Base-by-base conservation (phyloP, 2,113 vertebrate species). In the Oreochromis spilurus region DNA sequence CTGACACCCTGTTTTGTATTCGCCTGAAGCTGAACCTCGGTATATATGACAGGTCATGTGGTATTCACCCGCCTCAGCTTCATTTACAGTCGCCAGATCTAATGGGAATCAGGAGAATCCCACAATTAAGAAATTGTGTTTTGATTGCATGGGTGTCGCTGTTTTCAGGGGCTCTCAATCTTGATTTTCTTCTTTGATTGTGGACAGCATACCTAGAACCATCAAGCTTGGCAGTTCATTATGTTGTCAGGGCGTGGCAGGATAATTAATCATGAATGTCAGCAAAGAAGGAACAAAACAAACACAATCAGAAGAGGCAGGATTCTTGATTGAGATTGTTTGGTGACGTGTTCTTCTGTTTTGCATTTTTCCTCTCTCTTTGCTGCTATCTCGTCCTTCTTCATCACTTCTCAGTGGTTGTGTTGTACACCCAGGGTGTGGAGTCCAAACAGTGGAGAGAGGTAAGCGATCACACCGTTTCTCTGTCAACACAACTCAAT, bases 401-500 rank as follows among this genome's bases (percentile, higher is more conserved):
- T 84, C 72, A 93, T 83, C 72, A 93, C 80, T 75, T 70, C 83
- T 14, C 96, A 99, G 98, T 99, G 84, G 98, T 98, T 19, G 97
- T 99, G 89, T 96, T 99, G 90, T 99, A 99, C 92, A 98, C 97
- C n/a, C 98, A 99, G 94, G 97, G 97, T 7, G 96, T 97, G 29
- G 98, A 98, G 94, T 97, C 95, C 92, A 97, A 98, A 90, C 98
- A 99, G 84, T 99, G 98, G 98, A 90, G 96, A 89, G 98, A 99
- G 98, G 98, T 98, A 97, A 95, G 97, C 93, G 13, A 91, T 87
- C 80, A 36, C 57, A 8, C 43, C 48, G 36, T 70, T 62, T 6
- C 17, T 87, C 72, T 88, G 86, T 87, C 89, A 92, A 84, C 87
- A 86, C 82, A 79, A 43, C 75, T 95, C 83, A 85, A 83, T 95